Evolutionary conservation across 2,888 invertebrate species (phyloP).

Genomic region (Augochlorella aurata): DNA sequence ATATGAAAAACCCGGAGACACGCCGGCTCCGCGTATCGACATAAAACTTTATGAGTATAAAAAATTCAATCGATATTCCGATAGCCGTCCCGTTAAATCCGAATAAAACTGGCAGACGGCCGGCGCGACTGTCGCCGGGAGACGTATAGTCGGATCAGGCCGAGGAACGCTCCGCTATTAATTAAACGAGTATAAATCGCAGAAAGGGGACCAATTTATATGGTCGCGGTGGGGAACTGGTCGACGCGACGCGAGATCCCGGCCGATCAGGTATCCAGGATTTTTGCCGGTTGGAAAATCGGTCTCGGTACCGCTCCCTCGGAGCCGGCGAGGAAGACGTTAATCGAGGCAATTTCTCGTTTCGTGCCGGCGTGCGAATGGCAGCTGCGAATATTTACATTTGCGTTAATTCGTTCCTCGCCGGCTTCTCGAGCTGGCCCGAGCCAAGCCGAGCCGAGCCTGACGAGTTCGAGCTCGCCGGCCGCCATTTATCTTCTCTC

Average conservation of each 20-base stretch:
- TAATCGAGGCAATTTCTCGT: conserved; percentile 55
- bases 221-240: conserved; percentile 8
- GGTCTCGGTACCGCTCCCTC: conserved; percentile 3
- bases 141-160: not conserved
- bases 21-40: not conserved
- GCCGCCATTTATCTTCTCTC: conserved; percentile 55
- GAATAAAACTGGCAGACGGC: conserved; percentile 17
- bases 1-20: conserved; percentile 12
- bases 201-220: not conserved
- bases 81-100: conserved; percentile 21
- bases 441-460: not conserved
- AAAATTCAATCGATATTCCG: conserved; percentile 31
- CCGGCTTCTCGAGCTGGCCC: not conserved
- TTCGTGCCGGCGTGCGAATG: conserved; percentile 13
- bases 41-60: conserved; percentile 41
- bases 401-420: conserved; percentile 52
- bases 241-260: conserved; percentile 9
- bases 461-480: conserved; percentile 14
- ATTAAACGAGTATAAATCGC: conserved; percentile 16
- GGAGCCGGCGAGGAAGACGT: conserved; percentile 39
- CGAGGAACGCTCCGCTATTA: conserved; percentile 18
- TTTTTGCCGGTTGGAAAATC: conserved; percentile 34
- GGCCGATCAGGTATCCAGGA: conserved; percentile 20
- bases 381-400: conserved; percentile 54
- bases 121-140: not conserved